Evolutionary conservation across 1,140 invertebrate genomes (phyloP).

Genomic region (Nebria ingens): DNA sequence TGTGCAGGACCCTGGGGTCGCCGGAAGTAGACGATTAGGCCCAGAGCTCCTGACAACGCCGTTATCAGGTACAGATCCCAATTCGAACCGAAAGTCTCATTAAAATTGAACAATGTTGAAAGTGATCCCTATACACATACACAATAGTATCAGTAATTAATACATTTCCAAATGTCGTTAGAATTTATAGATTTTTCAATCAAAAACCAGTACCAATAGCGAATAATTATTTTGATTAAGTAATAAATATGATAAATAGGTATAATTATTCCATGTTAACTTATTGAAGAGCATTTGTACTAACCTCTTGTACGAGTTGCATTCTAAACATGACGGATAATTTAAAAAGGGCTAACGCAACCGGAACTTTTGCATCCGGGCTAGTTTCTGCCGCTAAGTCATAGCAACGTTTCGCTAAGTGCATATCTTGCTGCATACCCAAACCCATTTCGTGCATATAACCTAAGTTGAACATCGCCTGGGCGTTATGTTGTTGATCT

Average conservation of each 20-base stretch:
- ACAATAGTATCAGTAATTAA: too few species aligned
- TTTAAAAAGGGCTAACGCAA: constrained; percentile 84
- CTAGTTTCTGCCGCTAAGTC: constrained; percentile 93
- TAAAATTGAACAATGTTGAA: constrained; percentile 51
- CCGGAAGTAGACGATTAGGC: constrained; percentile 66
- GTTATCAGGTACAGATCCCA: constrained; percentile 93
- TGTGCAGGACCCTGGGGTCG: constrained; percentile 46
- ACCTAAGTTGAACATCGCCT: constrained; percentile 98
- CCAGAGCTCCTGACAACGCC: constrained; percentile 68
- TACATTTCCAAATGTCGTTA: too few species aligned
- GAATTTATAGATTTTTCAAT: not conserved
- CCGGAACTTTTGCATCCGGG: constrained; percentile 88
- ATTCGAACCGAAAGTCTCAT: constrained; percentile 65
- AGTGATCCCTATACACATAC: constrained; percentile 51
- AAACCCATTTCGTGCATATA: constrained; percentile 99
- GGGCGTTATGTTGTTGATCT: constrained; percentile 91
- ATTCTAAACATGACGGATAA: constrained; percentile 69
- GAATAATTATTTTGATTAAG: constrained; percentile 4
- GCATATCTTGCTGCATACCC: constrained; percentile 71
- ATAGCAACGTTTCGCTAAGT: constrained; percentile 85
- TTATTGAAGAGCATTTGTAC: constrained; percentile 17
- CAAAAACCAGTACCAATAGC: constrained; percentile 10
- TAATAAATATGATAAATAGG: constrained; percentile 9
- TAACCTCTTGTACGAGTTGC: constrained; percentile 60
- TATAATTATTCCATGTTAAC: not conserved